Evolutionary conservation across 2,113 vertebrate genomes (phyloP), one percentile per base, ranked within the genome.

Genomic region (Tachysurus vachellii): DNA sequence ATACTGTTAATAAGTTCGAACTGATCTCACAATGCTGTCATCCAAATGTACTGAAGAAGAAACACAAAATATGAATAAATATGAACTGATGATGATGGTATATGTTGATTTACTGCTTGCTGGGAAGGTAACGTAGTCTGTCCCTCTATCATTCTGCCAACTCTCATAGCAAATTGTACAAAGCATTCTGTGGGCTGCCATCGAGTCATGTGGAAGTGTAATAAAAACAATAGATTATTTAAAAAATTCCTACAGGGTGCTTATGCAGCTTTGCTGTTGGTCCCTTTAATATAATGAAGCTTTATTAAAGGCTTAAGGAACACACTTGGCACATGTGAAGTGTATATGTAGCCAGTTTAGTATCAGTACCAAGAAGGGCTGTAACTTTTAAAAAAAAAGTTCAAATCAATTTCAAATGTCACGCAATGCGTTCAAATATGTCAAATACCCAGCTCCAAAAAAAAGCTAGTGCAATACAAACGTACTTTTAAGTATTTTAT

Each of bases 251-350:
- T 28, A 9, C 5, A 53, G 47, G 26, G 9, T 54, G 11, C 44
- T 11, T 16, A 28, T 0, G 1, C 13, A 56, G n/a, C 3, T 17
- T 31, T 2, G 10, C 16, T 71, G 16, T 36, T 71, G 36, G 31
- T 6, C n/a, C 6, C 6, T 14, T n/a, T 56, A 19, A 79, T 19
- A 80, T 21, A 3, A 57, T 8, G 53, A 17, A 4, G 26, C 14
- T 3, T 14, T 28, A 19, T 31, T 19, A 28, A 17, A 79, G 11
- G 10, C 53, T 54, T 79, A n/a, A 77, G 50, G 1, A 31, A 80
- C 28, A 54, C 16, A 9, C 28, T 19, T 1, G 19, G 4, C n/a
- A 84, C 79, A 80, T 85, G 71, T 56, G 84, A 88, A 88, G 31
- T 21, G 14, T 28, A 50, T 21, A 36, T 13, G 11, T 83, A 61